phyloP scores from a whole-genome alignment of 2,888 invertebrate genomes.

The Neoitamus cyanurus region DNA sequence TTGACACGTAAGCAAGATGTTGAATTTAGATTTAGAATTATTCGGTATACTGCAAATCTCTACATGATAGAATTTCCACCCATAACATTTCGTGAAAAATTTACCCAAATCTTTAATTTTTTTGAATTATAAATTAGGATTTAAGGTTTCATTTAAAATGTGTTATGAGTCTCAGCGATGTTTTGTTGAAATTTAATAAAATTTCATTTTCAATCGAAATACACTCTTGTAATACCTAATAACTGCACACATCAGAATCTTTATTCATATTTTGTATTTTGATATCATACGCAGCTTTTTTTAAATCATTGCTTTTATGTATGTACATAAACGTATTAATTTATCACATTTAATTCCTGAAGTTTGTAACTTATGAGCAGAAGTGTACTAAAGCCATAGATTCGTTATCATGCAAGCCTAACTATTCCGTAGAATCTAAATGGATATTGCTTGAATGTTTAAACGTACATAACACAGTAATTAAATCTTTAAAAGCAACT shows the following conservation, averaged over 20 bases:
- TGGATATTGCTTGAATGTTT: not conserved
- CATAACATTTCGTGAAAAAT: too few relatives aligned
- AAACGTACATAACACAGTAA: not conserved
- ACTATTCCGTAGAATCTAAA: not conserved
- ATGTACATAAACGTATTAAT: not conserved
- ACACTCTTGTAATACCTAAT: too few relatives aligned
- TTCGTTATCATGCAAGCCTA: not conserved
- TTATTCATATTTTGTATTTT: not conserved
- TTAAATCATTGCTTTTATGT: not conserved
- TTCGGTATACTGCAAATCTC: too few relatives aligned
- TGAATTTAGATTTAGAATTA: too few relatives aligned
- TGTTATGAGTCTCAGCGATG: too few relatives aligned
- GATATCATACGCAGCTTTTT: not conserved
- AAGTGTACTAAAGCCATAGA: not conserved
- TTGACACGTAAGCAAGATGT: too few relatives aligned
- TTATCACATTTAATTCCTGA: not conserved
- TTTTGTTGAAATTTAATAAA: too few relatives aligned
- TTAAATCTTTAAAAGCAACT: slow-evolving; percentile 6
- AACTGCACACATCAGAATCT: not conserved
- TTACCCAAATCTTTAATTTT: too few relatives aligned
- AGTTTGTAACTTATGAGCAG: not conserved
- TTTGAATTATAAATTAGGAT: too few relatives aligned
- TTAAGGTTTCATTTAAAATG: too few relatives aligned
- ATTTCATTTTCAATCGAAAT: too few relatives aligned
- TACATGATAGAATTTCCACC: too few relatives aligned